phyloP scores from a whole-genome alignment of 23 tunicate genomes.

The Pegea sp. region DNA sequence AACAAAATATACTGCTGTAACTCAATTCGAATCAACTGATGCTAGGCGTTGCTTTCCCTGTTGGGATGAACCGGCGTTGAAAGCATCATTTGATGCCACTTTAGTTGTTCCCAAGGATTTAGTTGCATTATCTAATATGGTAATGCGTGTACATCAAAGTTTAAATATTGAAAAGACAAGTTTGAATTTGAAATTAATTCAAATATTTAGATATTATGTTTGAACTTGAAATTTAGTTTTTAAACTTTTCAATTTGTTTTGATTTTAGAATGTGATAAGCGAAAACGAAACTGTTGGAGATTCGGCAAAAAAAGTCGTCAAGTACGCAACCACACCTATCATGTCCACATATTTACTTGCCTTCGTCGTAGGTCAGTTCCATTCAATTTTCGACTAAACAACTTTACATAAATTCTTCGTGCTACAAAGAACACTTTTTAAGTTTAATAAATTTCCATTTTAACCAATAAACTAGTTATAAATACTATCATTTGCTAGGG shows the following conservation, averaged over 20 bases:
- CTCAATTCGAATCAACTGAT: conserved; percentile 87
- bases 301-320: conserved; percentile 18
- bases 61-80: conserved; percentile 97
- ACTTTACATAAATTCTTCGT: too few species aligned
- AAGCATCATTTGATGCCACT: conserved; percentile 85
- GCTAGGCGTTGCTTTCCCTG: conserved; percentile 96
- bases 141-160: background rate
- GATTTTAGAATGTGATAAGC: conserved; percentile 46
- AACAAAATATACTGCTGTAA: conserved; percentile 50
- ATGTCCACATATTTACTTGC: conserved; percentile 99
- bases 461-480: too few species aligned
- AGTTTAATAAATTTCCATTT: too few species aligned
- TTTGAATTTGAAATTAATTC: too few species aligned
- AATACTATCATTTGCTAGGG: conserved; percentile 22
- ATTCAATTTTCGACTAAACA: too few species aligned
- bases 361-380: conserved; percentile 88
- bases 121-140: conserved; percentile 93
- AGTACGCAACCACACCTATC: conserved; percentile 69
- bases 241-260: too few species aligned
- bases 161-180: too few species aligned
- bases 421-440: too few species aligned
- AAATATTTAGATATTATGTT: too few species aligned
- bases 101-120: conserved; percentile 71
- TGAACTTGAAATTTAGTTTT: too few species aligned
- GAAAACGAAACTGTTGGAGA: conserved; percentile 35